phyloP scores from a whole-genome alignment of 2,113 vertebrate species.

The Rhinoderma darwinii region DNA sequence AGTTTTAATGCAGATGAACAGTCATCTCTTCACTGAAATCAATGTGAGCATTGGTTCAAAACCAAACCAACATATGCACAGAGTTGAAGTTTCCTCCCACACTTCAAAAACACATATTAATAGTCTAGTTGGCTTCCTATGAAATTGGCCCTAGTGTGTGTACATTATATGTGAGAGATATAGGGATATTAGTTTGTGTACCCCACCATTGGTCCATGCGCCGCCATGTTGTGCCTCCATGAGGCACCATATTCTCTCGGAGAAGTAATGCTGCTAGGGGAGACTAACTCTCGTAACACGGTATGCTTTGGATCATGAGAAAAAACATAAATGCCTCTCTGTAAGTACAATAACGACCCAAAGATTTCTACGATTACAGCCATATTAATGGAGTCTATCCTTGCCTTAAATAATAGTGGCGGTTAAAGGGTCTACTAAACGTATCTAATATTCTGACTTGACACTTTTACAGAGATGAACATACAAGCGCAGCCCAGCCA shows the following conservation, averaged over 20 bases:
- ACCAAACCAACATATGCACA: too few species aligned
- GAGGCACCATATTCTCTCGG: not conserved
- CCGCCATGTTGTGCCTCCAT: not conserved
- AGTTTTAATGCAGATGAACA: too few species aligned
- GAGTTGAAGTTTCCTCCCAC: too few species aligned
- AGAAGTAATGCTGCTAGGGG: not conserved
- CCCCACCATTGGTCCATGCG: not conserved
- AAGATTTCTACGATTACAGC: not conserved
- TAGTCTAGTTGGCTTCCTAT: not conserved
- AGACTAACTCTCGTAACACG: not conserved
- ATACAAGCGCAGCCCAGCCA: too few species aligned
- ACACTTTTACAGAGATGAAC: too few species aligned
- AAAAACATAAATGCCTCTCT: not conserved
- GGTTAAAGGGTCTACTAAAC: too few species aligned
- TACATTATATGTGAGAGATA: not conserved
- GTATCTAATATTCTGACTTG: too few species aligned
- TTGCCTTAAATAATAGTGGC: too few species aligned
- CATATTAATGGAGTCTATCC: too few species aligned
- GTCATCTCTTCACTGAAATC: too few species aligned
- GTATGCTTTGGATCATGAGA: not conserved
- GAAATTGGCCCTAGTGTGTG: not conserved
- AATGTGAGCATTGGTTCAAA: too few species aligned
- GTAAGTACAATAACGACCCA: not conserved
- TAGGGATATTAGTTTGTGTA: not conserved
- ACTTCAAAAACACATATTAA: not conserved